These are phyloP conservation scores for Leguminivora glycinivorella DNA, from an alignment of 1,140 invertebrate species.

Conservation along the genomic window DNA sequence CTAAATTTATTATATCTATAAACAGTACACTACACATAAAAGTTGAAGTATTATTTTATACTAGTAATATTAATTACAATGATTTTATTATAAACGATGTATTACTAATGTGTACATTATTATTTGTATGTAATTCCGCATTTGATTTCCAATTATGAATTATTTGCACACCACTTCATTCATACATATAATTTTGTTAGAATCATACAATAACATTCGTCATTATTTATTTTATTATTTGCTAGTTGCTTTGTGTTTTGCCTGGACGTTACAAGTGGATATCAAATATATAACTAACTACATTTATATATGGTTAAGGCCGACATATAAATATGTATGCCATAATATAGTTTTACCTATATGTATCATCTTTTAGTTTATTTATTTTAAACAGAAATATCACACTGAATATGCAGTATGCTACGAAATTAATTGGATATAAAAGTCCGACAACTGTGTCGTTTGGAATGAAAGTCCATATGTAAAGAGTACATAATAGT, in stretches of 20 bases:
- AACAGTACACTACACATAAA: slow-evolving; percentile 2
- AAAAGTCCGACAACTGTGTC: background rate
- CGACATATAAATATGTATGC: background rate
- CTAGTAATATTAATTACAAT: slow-evolving; percentile 27
- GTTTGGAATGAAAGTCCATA: background rate
- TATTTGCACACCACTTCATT: slow-evolving; percentile 64
- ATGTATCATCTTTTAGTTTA: slow-evolving; percentile 1
- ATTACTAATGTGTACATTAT: slow-evolving; percentile 32
- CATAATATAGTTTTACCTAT: background rate
- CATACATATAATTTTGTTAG: slow-evolving; percentile 42
- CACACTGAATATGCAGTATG: background rate
- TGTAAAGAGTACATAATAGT: background rate
- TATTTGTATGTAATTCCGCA: slow-evolving; percentile 41
- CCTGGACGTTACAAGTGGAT: slow-evolving; percentile 31
- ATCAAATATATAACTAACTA: background rate
- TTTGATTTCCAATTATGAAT: slow-evolving; percentile 54
- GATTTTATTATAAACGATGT: slow-evolving; percentile 41
- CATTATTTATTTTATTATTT: slow-evolving; percentile 44
- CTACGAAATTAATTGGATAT: background rate
- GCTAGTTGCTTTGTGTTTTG: slow-evolving; percentile 58
- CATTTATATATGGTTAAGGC: background rate
- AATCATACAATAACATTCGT: slow-evolving; percentile 39
- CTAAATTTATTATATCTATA: slow-evolving; percentile 27
- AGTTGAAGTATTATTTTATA: slow-evolving; percentile 16
- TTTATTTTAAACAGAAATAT: background rate